These are phyloP conservation scores for Microchrysa polita DNA, from an alignment of 2,888 invertebrate genomes.

Conservation along the genomic window DNA sequence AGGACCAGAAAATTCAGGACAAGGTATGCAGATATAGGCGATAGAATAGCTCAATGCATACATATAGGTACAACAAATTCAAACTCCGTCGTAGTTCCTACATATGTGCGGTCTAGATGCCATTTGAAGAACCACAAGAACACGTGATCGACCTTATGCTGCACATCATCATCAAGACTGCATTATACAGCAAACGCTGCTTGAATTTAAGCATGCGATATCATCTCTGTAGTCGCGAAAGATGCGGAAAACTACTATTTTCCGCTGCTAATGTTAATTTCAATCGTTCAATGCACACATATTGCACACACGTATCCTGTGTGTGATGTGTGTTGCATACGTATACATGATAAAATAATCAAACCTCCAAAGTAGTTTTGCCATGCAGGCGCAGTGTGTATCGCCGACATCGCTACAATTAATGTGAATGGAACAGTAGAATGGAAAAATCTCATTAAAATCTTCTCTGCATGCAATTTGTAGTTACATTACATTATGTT, in stretches of 20 bases:
- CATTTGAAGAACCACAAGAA: conserved; percentile 3
- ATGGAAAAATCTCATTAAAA: conserved; percentile 34
- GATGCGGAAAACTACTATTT: background rate
- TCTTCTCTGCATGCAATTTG: conserved; percentile 35
- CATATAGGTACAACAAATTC: no score
- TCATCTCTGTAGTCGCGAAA: background rate
- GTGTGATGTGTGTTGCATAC: no score
- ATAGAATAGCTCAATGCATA: no score
- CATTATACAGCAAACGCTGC: background rate
- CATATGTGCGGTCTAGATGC: no score
- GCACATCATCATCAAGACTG: background rate
- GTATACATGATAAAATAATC: background rate
- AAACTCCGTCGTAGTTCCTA: no score
- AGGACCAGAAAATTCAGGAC: no score
- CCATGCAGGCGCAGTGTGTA: no score
- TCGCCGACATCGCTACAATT: no score
- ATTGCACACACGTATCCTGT: background rate
- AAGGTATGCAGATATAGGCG: no score
- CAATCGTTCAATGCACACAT: background rate
- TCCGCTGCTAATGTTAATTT: background rate
- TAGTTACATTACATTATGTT: conserved; percentile 34
- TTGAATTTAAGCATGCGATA: background rate
- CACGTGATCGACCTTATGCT: background rate
- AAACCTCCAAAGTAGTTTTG: background rate
- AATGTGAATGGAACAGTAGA: background rate